These are phyloP conservation scores for Agriopis leucophaearia DNA, from an alignment of 2,888 invertebrate species.

Conservation along the genomic window DNA sequence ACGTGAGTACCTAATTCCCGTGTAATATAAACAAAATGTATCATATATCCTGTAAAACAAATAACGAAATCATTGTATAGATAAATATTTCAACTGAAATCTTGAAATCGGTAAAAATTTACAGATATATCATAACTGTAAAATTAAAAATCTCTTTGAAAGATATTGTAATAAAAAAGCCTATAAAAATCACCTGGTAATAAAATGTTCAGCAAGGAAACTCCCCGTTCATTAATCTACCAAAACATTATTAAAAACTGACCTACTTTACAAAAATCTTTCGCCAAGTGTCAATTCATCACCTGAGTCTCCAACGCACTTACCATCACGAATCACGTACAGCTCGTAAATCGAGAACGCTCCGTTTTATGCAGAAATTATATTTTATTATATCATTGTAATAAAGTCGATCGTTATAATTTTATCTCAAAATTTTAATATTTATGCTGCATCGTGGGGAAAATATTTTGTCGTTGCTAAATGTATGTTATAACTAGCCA, in stretches of 20 bases:
- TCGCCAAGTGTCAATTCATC: slow-evolving; percentile 19
- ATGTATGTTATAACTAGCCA: background rate
- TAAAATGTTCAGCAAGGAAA: background rate
- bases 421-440: slow-evolving; percentile 22
- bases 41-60: too few species aligned
- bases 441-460: slow-evolving; percentile 4
- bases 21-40: too few species aligned
- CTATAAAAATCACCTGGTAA: background rate
- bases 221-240: background rate
- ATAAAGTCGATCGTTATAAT: slow-evolving; percentile 23
- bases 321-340: slow-evolving; percentile 50
- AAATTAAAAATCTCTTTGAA: too few species aligned
- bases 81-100: too few species aligned
- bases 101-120: too few species aligned
- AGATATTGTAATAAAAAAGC: background rate
- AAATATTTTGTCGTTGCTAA: background rate
- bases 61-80: too few species aligned
- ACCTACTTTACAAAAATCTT: background rate
- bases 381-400: slow-evolving; percentile 18
- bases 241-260: background rate
- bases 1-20: too few species aligned
- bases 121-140: too few species aligned
- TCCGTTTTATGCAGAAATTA: slow-evolving; percentile 30
- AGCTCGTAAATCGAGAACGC: slow-evolving; percentile 43
- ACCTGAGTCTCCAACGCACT: slow-evolving; percentile 26